Conservation (phyloP, 2,888 invertebrate species). For the Malachius bipustulatus region DNA sequence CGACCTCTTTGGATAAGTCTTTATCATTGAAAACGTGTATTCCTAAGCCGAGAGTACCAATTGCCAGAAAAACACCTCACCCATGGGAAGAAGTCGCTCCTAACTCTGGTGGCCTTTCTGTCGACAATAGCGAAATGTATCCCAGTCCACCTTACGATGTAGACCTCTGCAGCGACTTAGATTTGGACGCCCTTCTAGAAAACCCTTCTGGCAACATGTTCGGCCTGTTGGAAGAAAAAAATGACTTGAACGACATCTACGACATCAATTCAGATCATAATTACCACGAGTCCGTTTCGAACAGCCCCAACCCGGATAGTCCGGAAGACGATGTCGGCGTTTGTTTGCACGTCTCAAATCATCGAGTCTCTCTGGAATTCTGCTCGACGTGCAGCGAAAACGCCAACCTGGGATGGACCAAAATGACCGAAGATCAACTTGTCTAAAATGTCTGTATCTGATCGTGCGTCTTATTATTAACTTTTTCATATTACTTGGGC, state of each 20-base stretch:
- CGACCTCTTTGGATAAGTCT: slow-evolving; percentile 29
- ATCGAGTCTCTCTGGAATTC: slow-evolving; percentile 45
- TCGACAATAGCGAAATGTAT: too few species aligned
- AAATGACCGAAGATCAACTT: slow-evolving; percentile 13
- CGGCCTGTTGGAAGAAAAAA: slow-evolving; percentile 12
- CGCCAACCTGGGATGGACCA: slow-evolving; percentile 28
- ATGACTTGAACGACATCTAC: slow-evolving; percentile 12
- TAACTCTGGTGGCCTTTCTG: not conserved
- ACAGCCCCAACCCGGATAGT: slow-evolving; percentile 4
- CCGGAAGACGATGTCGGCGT: slow-evolving; percentile 38
- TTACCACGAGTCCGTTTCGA: slow-evolving; percentile 21
- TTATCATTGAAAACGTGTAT: slow-evolving; percentile 22
- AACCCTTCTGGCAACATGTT: too few species aligned
- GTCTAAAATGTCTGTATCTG: slow-evolving; percentile 31
- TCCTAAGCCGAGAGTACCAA: slow-evolving; percentile 20
- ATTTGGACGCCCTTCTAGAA: not conserved
- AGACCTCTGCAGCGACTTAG: slow-evolving; percentile 10
- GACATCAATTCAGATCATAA: slow-evolving; percentile 25
- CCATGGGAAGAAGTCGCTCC: slow-evolving; percentile 18
- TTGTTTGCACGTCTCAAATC: slow-evolving; percentile 45
- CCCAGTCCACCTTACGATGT: slow-evolving; percentile 20
- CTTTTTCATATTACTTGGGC: too few species aligned
- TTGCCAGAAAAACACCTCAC: slow-evolving; percentile 22
- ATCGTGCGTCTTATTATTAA: too few species aligned
- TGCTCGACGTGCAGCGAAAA: slow-evolving; percentile 45